Base-by-base conservation (phyloP, 2,113 vertebrate genomes). In the Bostrychus sinensis region DNA sequence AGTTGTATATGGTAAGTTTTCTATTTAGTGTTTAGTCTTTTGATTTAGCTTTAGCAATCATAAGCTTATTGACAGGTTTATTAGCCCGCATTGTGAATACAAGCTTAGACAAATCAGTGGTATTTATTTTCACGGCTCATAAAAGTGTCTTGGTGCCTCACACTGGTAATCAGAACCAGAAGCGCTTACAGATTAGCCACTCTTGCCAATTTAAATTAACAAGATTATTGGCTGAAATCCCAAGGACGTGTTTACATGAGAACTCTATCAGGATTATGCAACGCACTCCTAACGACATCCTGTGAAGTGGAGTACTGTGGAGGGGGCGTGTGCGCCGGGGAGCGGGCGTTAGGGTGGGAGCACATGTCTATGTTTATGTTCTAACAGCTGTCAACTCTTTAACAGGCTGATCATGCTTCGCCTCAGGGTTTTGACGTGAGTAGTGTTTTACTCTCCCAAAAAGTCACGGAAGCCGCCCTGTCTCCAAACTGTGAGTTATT, bases 291-390 rank as follows among this genome's bases (percentile, higher is more conserved):
- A 42, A 67, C 60, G 19, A 54, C 69, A 63, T 64, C 38, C 61
- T 66, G 34, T 77, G 19, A 66, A 55, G 59, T 12, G 56, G 70
- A 80, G 54, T 23, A 68, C 63, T 53, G 53, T 53, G 63, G 37
- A 74, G 80, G 48, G 64, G 61, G 39, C 53, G 32, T 75, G 58
- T 63, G 61, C 8, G 54, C 64, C 20, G 2, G 25, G 64, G 56
- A 70, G 67, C 53, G 20, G 32, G 37, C 20, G 38, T 70, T 45
- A 58, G 60, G 55, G 54, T 20, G 28, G 51, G 32, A 72, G 72
- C 72, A 71, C 75, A 65, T 66, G 75, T 80, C 66, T 77, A 72
- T 71, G 78, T 81, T 78, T 84, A 66, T 58, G 32, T 61, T 76
- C 67, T 10, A 58, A 56, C 70, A 81, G 76, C 73, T 73, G 57